These are phyloP conservation scores for Phymanthus crucifer DNA, from an alignment of 92 coral and sea anemone species.

Conservation along the genomic window DNA sequence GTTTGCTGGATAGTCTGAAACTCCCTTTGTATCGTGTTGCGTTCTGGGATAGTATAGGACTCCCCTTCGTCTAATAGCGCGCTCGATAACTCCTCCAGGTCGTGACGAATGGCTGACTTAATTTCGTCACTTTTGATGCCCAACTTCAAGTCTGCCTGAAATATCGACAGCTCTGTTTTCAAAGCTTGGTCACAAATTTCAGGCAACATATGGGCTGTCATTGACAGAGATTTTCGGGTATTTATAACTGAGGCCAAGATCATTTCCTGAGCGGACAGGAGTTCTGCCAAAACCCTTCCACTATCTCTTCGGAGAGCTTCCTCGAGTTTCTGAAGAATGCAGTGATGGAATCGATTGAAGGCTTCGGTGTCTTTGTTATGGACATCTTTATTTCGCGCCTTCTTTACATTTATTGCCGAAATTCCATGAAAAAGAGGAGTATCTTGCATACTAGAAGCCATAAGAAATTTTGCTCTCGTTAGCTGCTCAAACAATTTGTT, in stretches of 20 bases:
- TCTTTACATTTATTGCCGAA: constrained; percentile 50
- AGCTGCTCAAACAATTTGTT: constrained; percentile 51
- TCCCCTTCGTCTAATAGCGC: constrained; percentile 36
- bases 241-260: constrained; percentile 13
- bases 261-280: constrained; percentile 43
- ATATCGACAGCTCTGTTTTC: constrained; percentile 31
- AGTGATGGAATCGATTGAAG: constrained; percentile 45
- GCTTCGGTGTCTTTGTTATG: constrained; percentile 31
- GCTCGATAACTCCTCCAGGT: constrained; percentile 15
- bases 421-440: constrained; percentile 55
- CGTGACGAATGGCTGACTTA: constrained; percentile 14
- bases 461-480: constrained; percentile 8
- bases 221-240: constrained; percentile 26
- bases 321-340: constrained; percentile 37
- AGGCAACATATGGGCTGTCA: constrained; percentile 22
- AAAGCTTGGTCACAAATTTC: constrained; percentile 37
- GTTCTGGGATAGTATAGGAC: constrained; percentile 18
- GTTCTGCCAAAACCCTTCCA: constrained; percentile 28
- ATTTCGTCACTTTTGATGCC: constrained; percentile 11
- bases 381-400: neutral
- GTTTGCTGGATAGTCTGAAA: constrained; percentile 11
- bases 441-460: constrained; percentile 11
- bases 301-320: constrained; percentile 40
- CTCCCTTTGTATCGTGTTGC: constrained; percentile 18
- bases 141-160: constrained; percentile 13